Evolutionary conservation across 2,888 invertebrate genomes (phyloP).

Genomic region (Nomada fucata): DNA sequence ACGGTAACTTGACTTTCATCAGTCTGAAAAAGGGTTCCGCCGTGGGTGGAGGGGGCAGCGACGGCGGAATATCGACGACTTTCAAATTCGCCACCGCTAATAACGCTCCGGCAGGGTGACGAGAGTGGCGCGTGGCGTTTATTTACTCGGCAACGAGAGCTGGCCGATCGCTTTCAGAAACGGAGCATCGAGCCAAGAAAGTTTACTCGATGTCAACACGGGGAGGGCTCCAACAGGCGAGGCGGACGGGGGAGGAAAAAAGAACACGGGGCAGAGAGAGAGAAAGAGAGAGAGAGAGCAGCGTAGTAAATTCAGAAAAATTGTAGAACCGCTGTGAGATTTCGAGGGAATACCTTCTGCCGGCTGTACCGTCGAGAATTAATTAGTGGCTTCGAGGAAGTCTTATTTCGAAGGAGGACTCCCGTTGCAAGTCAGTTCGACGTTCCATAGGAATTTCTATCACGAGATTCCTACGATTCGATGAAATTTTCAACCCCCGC

Average conservation of each 20-base stretch:
- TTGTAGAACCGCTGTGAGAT: conserved; percentile 25
- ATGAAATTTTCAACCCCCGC: too few relatives aligned
- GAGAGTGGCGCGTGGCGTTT: conserved; percentile 45
- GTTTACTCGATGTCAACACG: conserved; percentile 64
- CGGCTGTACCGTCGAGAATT: neutral
- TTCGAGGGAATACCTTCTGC: neutral
- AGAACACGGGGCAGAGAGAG: neutral
- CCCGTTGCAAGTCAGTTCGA: neutral
- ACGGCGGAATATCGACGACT: conserved; percentile 64
- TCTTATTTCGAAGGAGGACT: neutral
- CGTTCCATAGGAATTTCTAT: neutral
- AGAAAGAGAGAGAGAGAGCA: neutral
- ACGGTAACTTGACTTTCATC: conserved; percentile 69
- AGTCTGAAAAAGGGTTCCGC: conserved; percentile 41
- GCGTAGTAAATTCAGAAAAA: conserved; percentile 38
- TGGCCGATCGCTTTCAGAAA: conserved; percentile 61
- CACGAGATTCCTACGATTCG: too few relatives aligned
- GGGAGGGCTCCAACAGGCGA: neutral
- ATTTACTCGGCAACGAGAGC: conserved; percentile 52
- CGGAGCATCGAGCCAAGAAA: conserved; percentile 58
- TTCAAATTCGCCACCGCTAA: conserved; percentile 69
- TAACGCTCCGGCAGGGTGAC: conserved; percentile 54
- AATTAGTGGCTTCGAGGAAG: neutral
- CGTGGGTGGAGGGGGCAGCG: neutral
- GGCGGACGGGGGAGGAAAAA: neutral